Conservation (phyloP, 2,797 vertebrate species). For the Xiphorhynchus erythropygius region DNA sequence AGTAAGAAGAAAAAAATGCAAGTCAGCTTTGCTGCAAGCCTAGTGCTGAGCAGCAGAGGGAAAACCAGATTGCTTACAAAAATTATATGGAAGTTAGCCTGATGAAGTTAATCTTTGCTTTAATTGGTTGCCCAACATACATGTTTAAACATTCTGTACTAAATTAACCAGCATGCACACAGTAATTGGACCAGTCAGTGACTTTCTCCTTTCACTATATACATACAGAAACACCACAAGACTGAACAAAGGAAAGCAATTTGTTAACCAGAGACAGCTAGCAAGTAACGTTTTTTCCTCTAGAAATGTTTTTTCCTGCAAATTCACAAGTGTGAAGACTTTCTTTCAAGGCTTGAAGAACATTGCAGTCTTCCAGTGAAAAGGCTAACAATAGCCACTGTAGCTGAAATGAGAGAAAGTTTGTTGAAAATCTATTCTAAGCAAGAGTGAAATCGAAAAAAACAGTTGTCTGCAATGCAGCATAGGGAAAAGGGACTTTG, state of each 20-base stretch:
- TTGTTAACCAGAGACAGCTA: constrained; percentile 57
- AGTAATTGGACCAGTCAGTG: constrained; percentile 47
- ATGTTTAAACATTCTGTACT: constrained; percentile 44
- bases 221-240: constrained; percentile 57
- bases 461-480: neutral
- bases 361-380: constrained; percentile 41
- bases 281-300: constrained; percentile 51
- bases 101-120: constrained; percentile 58
- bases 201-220: constrained; percentile 53
- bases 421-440: constrained; percentile 48
- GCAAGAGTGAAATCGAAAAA: constrained; percentile 1
- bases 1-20: neutral
- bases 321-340: constrained; percentile 38
- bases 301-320: constrained; percentile 50
- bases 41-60: neutral
- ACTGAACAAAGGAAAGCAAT: constrained; percentile 59
- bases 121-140: constrained; percentile 57
- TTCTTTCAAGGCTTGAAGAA: constrained; percentile 45
- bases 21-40: constrained; percentile 20
- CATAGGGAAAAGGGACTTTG: neutral
- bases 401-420: constrained; percentile 69
- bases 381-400: constrained; percentile 55
- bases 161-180: constrained; percentile 55
- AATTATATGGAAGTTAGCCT: constrained; percentile 17
- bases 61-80: constrained; percentile 26